Evolutionary conservation across 2,888 invertebrate genomes (phyloP), one percentile per base, ranked within the genome.

Genomic region (Busseola fusca): DNA sequence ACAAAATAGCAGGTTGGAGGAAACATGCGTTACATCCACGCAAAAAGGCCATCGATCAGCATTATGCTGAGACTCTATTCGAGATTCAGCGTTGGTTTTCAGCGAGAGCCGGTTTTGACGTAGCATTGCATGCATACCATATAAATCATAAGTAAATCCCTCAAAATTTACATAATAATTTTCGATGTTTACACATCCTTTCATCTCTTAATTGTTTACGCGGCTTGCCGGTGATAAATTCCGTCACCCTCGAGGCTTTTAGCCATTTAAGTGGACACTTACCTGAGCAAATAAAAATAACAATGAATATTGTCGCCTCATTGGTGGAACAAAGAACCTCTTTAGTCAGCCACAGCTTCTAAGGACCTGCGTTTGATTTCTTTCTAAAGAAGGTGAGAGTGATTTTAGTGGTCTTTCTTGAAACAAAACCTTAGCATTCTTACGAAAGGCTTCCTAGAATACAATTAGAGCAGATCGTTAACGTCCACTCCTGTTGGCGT

Each of bases 231-330:
- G 66, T 74, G 73, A 66, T 80, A 76, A 78, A 79, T 81, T 77
- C 56, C 25, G 63, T 27, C 59, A 66, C 68, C 56, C 66, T 64
- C 45, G 37, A 59, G 59, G 69, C 78, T 78, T 73, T 81, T 67
- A 81, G 65, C 59, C 78, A 65, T 81, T 73, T 74, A 81, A 80
- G 78, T 80, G 74, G 69, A 78, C 81, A 80, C 79, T 81, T 81
- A 81, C 65, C 74, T 74, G 78, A 37, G 52, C 74, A 80, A 75
- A 82, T 80, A 80, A 80, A 78, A 81, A 78, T 69, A 80, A 80
- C 73, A 81, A 80, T 80, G 81, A 78, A 80, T 80, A 78, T 81
- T 80, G 73, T 81, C 81, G 48, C 69, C 69, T 78, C 66, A 78
- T 78, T 78, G 63, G 30, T 64, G 56, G 56, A 48, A 79, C 60